These are phyloP conservation scores for Cepphus grylle DNA, from an alignment of 2,113 vertebrate genomes.

Conservation along the genomic window DNA sequence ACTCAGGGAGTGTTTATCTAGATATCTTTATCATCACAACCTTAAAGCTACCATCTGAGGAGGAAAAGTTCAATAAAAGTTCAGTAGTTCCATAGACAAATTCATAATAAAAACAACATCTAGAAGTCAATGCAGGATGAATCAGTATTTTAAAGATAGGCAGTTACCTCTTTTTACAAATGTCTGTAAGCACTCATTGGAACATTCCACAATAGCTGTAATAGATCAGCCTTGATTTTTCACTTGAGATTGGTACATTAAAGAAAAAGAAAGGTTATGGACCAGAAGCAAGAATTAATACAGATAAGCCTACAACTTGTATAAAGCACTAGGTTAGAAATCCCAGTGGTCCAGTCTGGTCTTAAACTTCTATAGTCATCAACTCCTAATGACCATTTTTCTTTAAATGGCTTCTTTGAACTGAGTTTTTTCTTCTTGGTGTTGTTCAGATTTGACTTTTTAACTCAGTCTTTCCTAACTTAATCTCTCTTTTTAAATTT, in stretches of 20 bases:
- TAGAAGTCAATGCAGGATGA: background rate
- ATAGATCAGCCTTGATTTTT: background rate
- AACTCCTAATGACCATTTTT: background rate
- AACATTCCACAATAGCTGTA: background rate
- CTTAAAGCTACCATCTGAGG: background rate
- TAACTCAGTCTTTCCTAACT: background rate
- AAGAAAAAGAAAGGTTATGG: background rate
- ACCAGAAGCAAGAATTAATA: background rate
- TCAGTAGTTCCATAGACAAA: background rate
- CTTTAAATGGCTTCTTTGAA: background rate
- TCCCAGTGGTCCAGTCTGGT: background rate
- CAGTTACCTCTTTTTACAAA: background rate
- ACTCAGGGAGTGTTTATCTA: background rate
- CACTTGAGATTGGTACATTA: background rate
- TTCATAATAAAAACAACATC: background rate
- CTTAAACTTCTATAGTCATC: background rate
- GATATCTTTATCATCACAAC: background rate
- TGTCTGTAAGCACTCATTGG: background rate
- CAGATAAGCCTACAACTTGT: background rate
- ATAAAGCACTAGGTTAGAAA: background rate
- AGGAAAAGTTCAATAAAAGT: background rate
- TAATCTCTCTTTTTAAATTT: accelerated
- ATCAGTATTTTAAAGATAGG: background rate
- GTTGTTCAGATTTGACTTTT: background rate
- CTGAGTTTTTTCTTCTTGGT: background rate